These are phyloP conservation scores for Drosophila kikkawai DNA, from an alignment of 1,140 invertebrate genomes.

Conservation along the genomic window DNA sequence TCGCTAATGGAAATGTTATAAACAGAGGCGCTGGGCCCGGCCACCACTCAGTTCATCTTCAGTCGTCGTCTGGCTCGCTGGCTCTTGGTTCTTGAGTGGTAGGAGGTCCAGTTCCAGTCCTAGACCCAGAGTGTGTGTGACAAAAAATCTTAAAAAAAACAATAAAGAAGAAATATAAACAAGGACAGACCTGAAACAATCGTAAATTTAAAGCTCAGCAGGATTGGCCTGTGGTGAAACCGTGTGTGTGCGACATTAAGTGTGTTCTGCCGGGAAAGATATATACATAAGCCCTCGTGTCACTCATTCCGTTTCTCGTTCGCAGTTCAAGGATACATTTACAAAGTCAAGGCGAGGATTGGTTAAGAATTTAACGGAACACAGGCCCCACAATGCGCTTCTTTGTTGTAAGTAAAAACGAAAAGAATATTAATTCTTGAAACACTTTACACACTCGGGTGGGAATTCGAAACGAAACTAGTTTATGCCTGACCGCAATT, in stretches of 20 bases:
- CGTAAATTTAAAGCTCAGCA: constrained; percentile 51
- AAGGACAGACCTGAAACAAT: constrained; percentile 43
- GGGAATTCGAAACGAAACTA: constrained; percentile 49
- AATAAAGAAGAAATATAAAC: not conserved
- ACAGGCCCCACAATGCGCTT: constrained; percentile 51
- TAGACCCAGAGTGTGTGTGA: constrained; percentile 17
- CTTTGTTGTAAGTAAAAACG: constrained; percentile 59
- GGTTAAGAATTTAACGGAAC: constrained; percentile 9
- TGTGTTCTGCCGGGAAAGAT: constrained; percentile 23
- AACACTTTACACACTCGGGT: not conserved
- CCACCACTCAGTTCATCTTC: constrained; percentile 81
- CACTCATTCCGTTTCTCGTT: constrained; percentile 50
- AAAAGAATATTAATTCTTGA: constrained; percentile 3
- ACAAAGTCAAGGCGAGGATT: constrained; percentile 28
- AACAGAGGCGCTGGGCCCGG: constrained; percentile 63
- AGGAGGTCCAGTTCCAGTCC: constrained; percentile 20
- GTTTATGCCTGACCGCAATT: constrained; percentile 63
- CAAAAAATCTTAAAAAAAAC: not conserved
- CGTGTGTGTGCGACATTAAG: constrained; percentile 22
- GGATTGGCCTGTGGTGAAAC: constrained; percentile 43
- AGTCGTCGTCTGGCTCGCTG: constrained; percentile 71
- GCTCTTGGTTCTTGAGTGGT: constrained; percentile 61
- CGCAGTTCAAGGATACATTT: constrained; percentile 71
- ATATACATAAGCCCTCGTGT: constrained; percentile 48
- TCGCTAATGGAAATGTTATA: constrained; percentile 84